These are phyloP conservation scores for Cardiocondyla obscurior DNA, from an alignment of 1,140 invertebrate genomes.

Conservation along the genomic window DNA sequence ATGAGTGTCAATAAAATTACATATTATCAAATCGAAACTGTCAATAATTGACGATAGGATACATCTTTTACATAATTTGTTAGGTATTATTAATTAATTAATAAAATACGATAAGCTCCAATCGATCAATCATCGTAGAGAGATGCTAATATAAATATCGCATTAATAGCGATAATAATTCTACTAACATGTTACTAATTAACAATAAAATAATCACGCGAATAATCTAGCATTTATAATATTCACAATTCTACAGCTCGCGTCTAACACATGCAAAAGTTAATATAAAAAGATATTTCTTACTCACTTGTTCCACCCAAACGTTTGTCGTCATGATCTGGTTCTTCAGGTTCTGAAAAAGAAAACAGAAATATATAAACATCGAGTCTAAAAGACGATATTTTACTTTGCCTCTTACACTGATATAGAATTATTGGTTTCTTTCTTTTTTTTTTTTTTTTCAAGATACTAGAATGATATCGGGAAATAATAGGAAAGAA, in stretches of 20 bases:
- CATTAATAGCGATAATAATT: constrained; percentile 11
- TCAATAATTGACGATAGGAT: background rate
- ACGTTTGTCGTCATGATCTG: constrained; percentile 99
- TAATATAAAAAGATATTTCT: background rate
- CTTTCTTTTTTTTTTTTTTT: no score
- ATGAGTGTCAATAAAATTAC: background rate
- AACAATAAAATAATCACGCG: constrained; percentile 4
- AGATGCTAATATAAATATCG: background rate
- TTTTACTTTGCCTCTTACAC: constrained; percentile 34
- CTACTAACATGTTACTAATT: background rate
- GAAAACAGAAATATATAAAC: constrained; percentile 80
- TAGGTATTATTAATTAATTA: constrained; percentile 7
- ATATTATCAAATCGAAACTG: background rate
- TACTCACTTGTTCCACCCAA: constrained; percentile 97
- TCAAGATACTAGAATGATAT: constrained; percentile 38
- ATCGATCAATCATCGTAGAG: constrained; percentile 2
- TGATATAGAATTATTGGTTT: constrained; percentile 62
- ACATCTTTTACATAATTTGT: constrained; percentile 20
- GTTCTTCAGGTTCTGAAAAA: constrained; percentile 95
- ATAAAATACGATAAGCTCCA: constrained; percentile 24
- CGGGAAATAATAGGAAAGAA: background rate
- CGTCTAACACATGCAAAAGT: background rate
- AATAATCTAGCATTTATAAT: background rate
- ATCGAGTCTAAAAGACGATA: constrained; percentile 46
- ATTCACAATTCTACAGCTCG: no score